phyloP scores from a whole-genome alignment of 2,113 vertebrate genomes.

The Petrocephalus zakoni region DNA sequence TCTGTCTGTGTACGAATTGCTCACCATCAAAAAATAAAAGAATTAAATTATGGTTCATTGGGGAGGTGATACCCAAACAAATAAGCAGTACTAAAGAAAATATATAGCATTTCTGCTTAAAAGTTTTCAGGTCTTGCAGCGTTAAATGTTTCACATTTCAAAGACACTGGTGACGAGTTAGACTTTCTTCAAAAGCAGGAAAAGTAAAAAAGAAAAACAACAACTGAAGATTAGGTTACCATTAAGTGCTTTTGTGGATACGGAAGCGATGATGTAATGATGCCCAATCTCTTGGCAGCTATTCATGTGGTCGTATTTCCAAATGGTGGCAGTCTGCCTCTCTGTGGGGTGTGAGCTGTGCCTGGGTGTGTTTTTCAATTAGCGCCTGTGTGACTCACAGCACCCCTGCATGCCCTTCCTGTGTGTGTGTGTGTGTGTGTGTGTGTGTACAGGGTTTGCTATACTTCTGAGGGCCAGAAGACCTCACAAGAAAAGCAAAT shows the following conservation, averaged over 20 bases:
- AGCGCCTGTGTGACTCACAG: conserved; percentile 4
- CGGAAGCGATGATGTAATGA: neutral
- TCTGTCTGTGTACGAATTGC: neutral
- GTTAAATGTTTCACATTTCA: neutral
- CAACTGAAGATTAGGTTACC: neutral
- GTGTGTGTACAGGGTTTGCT: neutral
- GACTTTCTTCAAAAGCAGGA: neutral
- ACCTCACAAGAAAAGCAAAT: too few species aligned
- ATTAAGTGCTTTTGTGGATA: neutral
- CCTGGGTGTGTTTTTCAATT: conserved; percentile 14
- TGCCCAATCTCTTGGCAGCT: neutral
- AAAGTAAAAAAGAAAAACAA: neutral
- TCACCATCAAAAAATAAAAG: neutral
- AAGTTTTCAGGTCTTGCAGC: neutral
- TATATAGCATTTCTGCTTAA: conserved; percentile 7
- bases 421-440: neutral
- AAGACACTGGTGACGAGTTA: neutral
- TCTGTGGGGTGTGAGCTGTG: conserved; percentile 1
- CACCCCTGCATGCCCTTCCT: neutral
- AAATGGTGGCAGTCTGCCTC: neutral
- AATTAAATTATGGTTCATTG: neutral
- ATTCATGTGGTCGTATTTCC: neutral
- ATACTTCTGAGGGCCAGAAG: too few species aligned
- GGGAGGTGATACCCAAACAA: neutral
- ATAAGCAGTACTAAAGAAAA: neutral